Conservation (phyloP, 2,888 invertebrate genomes). For the Cephus pulcher region DNA sequence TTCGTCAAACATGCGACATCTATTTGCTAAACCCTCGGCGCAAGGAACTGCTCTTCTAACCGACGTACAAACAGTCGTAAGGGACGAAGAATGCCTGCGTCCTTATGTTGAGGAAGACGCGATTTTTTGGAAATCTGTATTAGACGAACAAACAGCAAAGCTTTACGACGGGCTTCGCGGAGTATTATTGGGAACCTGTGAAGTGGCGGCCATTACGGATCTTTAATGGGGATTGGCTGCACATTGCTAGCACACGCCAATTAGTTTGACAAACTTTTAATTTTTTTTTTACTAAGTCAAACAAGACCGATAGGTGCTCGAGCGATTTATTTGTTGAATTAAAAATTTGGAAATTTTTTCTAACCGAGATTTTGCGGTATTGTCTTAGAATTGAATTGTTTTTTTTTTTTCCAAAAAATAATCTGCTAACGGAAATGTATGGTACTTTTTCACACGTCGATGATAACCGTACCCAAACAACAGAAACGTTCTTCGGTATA, state of each 20-base stretch:
- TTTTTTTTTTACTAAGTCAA: background rate
- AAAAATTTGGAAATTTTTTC: background rate
- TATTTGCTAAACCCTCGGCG: conserved; percentile 42
- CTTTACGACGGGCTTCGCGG: background rate
- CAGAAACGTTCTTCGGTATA: conserved; percentile 45
- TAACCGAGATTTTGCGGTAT: background rate
- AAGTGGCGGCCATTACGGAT: background rate
- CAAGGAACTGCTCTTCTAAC: conserved; percentile 45
- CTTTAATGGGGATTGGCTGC: background rate
- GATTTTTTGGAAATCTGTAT: conserved; percentile 24
- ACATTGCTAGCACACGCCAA: background rate
- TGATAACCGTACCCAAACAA: conserved; percentile 50
- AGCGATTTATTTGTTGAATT: background rate
- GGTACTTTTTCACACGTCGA: conserved; percentile 44
- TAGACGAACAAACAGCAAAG: conserved; percentile 19
- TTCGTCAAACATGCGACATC: conserved; percentile 51
- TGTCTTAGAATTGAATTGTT: background rate
- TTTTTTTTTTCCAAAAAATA: background rate
- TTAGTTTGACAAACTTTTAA: background rate
- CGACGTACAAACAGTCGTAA: conserved; percentile 37
- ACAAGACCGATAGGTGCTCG: background rate
- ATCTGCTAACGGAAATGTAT: conserved; percentile 20
- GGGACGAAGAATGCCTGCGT: conserved; percentile 24
- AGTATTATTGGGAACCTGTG: background rate
- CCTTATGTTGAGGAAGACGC: conserved; percentile 20